These are phyloP conservation scores for Meiosimyza platycephala DNA, from an alignment of 2,888 invertebrate species.

Conservation along the genomic window DNA sequence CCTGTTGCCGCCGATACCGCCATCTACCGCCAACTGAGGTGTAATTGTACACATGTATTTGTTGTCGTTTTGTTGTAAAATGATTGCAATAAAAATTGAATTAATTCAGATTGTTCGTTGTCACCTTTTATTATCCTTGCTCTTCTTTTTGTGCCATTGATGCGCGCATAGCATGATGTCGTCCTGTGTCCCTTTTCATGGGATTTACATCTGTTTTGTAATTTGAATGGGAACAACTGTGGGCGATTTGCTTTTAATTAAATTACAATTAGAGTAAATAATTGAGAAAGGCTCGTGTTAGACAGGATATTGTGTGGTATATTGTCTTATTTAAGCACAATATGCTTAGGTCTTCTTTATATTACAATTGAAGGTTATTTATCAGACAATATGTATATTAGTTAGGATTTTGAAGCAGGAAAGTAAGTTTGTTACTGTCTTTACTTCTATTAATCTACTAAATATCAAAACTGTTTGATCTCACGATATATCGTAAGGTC, in stretches of 20 bases:
- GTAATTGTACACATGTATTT: slow-evolving; percentile 6
- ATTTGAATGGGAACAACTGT: neutral
- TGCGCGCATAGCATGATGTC: slow-evolving; percentile 16
- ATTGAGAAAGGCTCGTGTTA: slow-evolving; percentile 6
- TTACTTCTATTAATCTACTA: too few species aligned
- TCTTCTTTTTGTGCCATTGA: neutral
- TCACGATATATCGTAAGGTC: too few species aligned
- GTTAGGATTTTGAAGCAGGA: too few species aligned
- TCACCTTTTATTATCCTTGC: slow-evolving; percentile 22
- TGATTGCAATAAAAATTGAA: slow-evolving; percentile 46
- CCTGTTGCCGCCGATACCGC: neutral
- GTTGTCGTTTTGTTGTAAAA: slow-evolving; percentile 18
- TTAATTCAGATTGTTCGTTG: slow-evolving; percentile 27
- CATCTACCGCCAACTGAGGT: slow-evolving; percentile 24
- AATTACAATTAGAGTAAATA: slow-evolving; percentile 22
- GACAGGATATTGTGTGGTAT: neutral
- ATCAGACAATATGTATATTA: too few species aligned
- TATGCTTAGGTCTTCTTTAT: too few species aligned
- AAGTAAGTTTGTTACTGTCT: too few species aligned
- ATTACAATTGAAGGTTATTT: too few species aligned
- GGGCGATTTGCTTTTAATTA: slow-evolving; percentile 31
- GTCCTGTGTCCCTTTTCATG: neutral
- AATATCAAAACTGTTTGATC: too few species aligned
- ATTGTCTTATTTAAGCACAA: neutral
- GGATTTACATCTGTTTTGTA: slow-evolving; percentile 19